Evolutionary conservation across 2,797 vertebrate genomes (phyloP), one percentile per base, ranked within the genome.

Genomic region (Pempheris klunzingeri): DNA sequence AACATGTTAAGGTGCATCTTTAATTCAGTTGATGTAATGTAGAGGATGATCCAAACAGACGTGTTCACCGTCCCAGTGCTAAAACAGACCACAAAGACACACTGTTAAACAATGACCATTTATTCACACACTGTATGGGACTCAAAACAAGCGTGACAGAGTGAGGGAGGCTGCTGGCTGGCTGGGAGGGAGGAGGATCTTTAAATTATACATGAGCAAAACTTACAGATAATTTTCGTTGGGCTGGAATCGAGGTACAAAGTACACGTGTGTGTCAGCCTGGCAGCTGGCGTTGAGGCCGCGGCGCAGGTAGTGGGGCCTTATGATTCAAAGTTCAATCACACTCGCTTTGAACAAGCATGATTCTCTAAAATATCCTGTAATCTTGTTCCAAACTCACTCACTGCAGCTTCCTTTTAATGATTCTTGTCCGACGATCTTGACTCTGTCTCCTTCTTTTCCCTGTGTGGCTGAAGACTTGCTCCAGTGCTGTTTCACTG

Each of bases 121-220:
- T 94, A 94, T 92, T 94, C 91, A 92, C 91, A 89, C 88, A 89
- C 85, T 84, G 88, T 55, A 86, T 88, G 85, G 71, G 83, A 76
- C 73, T 91, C 26, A 92, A 90, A 90, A 87, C 83, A 88, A 84
- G 87, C 58, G 62, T 89, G 88, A 83, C 81, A 89, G 87, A 83
- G 82, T 71, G 81, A 85, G 67, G 22, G 77, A 69, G 68, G 73
- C 71, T 57, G 81, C 74, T 75, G 87, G 61, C 65, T 32, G 18
- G 61, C 30, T 22, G 63, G 74, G 53, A 18, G 7, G 74, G 54
- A 67, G 71, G 71, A 64, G 64, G 78, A 71, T 41, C 43, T 77
- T 80, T 77, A 89, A 92, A 91, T 84, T 52, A 88, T 77, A 83
- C 77, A 82, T 77, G 79, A 86, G 55, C 52, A 69, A 75, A 87